Conservation (phyloP, 2,113 vertebrate genomes). For the Ursus arctos region DNA sequence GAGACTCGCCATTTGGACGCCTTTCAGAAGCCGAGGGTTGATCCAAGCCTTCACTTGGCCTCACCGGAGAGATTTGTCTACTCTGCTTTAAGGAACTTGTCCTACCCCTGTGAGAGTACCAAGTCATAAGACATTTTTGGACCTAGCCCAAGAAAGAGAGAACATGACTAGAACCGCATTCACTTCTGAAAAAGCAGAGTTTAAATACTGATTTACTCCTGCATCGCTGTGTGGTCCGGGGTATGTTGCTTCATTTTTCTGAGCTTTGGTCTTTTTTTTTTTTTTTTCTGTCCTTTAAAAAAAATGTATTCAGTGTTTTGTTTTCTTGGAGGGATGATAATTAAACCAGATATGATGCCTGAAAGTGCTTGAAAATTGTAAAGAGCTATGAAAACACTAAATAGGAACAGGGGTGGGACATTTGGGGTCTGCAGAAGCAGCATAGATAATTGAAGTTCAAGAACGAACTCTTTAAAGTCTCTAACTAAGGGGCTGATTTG, state of each 20-base stretch:
- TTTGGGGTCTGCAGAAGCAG: neutral
- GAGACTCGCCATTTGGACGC: neutral
- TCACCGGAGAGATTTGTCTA: neutral
- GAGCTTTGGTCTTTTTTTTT: neutral
- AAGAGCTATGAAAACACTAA: neutral
- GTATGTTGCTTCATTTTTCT: neutral
- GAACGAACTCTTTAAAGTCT: neutral
- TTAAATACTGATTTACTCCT: neutral
- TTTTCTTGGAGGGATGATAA: neutral
- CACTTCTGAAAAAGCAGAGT: neutral
- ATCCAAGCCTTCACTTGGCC: neutral
- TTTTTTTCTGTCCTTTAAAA: neutral
- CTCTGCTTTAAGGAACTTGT: neutral
- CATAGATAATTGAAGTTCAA: neutral
- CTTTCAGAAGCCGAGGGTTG: neutral
- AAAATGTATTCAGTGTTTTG: neutral
- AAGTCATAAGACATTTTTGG: conserved; percentile 37
- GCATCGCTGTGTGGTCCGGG: neutral
- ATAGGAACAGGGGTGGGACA: neutral
- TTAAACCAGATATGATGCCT: neutral
- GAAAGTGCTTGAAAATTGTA: neutral
- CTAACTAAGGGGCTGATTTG: neutral
- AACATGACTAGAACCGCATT: neutral
- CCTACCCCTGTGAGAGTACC: neutral
- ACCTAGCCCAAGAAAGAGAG: neutral